A percentile compares a stretch with the other conserved stretches of the same genome.
These are phyloP conservation scores for Pararge aegeria DNA, from an alignment of 1,140 invertebrate species.

Conservation along the genomic window DNA sequence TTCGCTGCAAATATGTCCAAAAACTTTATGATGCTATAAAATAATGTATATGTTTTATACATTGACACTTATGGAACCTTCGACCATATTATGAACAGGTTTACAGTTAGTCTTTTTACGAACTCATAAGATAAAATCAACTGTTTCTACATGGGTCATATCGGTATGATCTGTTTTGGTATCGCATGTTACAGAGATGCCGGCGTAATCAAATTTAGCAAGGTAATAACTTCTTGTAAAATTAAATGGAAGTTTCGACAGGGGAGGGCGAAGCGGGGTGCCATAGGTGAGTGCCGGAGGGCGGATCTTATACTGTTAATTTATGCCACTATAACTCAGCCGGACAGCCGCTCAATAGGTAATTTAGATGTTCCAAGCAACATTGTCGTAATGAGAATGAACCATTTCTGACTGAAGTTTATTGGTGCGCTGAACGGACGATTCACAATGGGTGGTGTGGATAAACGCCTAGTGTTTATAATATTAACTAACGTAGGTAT, in stretches of 20 bases:
- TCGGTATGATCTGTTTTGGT: constrained; percentile 2
- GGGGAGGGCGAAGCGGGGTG: constrained; percentile 13
- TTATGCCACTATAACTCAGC: constrained; percentile 72
- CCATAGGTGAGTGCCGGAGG: constrained; percentile 36
- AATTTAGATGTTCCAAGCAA: constrained; percentile 73
- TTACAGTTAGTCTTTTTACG: constrained; percentile 15
- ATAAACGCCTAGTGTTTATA: background rate
- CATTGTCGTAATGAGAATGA: constrained; percentile 71
- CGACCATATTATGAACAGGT: background rate
- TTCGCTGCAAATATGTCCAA: background rate
- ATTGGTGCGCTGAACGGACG: constrained; percentile 37
- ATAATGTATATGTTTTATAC: constrained; percentile 12
- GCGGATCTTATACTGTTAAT: constrained; percentile 57
- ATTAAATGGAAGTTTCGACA: constrained; percentile 27
- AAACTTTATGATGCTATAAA: constrained; percentile 14
- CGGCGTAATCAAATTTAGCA: constrained; percentile 17
- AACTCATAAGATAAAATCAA: constrained; percentile 7
- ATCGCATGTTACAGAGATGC: background rate
- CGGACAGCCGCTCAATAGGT: constrained; percentile 64
- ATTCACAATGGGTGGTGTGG: constrained; percentile 13
- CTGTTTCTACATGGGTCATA: background rate
- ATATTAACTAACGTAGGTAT: no score
- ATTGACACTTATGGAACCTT: constrained; percentile 21
- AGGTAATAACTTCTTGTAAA: constrained; percentile 28
- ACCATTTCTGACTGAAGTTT: constrained; percentile 42